Evolutionary conservation across 2,797 vertebrate genomes (phyloP), one percentile per base, ranked within the genome.

Genomic region (Sebastes variabilis): DNA sequence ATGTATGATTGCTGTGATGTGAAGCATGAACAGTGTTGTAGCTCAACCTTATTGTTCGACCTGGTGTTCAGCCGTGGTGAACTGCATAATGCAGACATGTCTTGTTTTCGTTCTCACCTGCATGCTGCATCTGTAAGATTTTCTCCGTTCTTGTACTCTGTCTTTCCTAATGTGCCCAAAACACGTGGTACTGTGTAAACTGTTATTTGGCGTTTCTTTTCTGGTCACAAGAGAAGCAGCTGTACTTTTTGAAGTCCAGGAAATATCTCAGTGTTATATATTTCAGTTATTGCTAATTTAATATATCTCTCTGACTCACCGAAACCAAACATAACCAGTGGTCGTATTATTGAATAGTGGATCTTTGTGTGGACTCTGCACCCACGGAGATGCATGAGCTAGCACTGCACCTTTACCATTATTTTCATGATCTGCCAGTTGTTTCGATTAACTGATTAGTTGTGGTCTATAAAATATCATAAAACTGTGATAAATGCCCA

Each of bases 1-100:
- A 77, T 55, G 62, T 81, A 70, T 72, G 79, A 78, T 80, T 4
- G 56, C 79, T 77, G 72, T 73, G 83, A 82, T 79, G 72, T 80
- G 80, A 79, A 72, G 73, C 72, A 46, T 54, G 66, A 79, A 55
- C 70, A 12, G 49, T 18, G 27, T 46, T 77, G 69, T 34, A 32
- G 27, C 58, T 52, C 18, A n/a, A 52, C 8, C 20, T 16, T 52
- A 20, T 52, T 52, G 49, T 52, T 52, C 20, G 49, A 20, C 49
- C 49, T n/a, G 20, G 49, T 52, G 20, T 52, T 52, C 55, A 72
- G 65, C 66, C 8, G 5, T 14, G 32, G 18, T 36, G 11, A 76
- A 46, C 14, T 27, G 22, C 55, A 55, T 20, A 34, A 27, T 59
- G 27, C 38, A 67, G 24, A 42, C 18, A 18, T 38, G 18, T 55